Evolutionary conservation across 2,888 invertebrate genomes (phyloP).

Genomic region (Trichopria drosophilae): DNA sequence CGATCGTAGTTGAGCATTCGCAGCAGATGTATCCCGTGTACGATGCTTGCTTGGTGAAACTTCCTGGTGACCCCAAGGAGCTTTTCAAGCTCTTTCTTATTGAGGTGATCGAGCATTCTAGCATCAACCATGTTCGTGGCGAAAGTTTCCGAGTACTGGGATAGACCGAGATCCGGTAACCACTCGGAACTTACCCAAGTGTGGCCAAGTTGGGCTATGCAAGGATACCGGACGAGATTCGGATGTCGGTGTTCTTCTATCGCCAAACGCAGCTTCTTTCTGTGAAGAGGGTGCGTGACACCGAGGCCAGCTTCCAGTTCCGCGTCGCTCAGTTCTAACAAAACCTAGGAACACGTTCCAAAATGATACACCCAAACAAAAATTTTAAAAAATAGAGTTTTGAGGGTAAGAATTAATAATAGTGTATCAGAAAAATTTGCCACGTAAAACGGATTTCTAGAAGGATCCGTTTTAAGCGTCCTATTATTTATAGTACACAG

Average conservation of each 20-base stretch:
- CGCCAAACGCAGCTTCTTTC: slow-evolving; percentile 88
- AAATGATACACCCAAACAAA: background rate
- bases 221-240: slow-evolving; percentile 82
- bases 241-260: slow-evolving; percentile 92
- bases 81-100: slow-evolving; percentile 92
- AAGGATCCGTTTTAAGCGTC: too few species aligned
- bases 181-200: slow-evolving; percentile 94
- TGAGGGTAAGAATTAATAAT: too few species aligned
- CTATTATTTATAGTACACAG: too few species aligned
- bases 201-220: slow-evolving; percentile 83
- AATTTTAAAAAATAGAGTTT: slow-evolving; percentile 21
- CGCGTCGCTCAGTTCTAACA: slow-evolving; percentile 87
- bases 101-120: slow-evolving; percentile 87
- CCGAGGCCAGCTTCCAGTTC: slow-evolving; percentile 90
- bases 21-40: slow-evolving; percentile 89
- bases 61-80: slow-evolving; percentile 89
- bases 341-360: slow-evolving; percentile 73
- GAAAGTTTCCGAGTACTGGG: slow-evolving; percentile 87
- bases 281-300: slow-evolving; percentile 89
- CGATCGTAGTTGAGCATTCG: slow-evolving; percentile 91
- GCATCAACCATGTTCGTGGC: slow-evolving; percentile 90
- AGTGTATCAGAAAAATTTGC: too few species aligned
- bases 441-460: too few species aligned
- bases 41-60: slow-evolving; percentile 92
- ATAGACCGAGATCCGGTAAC: slow-evolving; percentile 87